These are phyloP conservation scores for Tympanuchus pallidicinctus DNA, from an alignment of 2,113 vertebrate genomes.

Conservation along the genomic window DNA sequence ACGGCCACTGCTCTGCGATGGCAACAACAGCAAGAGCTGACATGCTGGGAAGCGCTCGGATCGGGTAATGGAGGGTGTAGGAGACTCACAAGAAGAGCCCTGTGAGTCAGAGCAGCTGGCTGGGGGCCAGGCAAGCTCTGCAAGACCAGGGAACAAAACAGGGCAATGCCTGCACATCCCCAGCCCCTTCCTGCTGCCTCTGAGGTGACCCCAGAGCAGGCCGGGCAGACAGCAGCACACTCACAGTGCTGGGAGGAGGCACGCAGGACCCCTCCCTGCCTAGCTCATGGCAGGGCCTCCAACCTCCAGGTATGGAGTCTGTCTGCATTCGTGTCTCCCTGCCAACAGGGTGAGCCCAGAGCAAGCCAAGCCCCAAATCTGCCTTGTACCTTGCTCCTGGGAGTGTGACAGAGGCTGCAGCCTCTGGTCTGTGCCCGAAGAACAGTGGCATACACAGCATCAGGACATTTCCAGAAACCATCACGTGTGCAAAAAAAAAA, in stretches of 20 bases:
- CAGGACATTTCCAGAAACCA: not conserved
- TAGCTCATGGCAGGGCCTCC: not conserved
- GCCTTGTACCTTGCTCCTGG: not conserved
- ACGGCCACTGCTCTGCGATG: not conserved
- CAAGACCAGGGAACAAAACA: constrained; percentile 52
- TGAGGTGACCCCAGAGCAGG: not conserved
- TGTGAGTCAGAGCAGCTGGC: constrained; percentile 51
- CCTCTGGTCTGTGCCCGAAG: not conserved
- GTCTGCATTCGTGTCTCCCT: not conserved
- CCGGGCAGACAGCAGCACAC: accelerated
- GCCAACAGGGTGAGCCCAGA: not conserved
- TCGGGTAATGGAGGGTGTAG: constrained; percentile 64
- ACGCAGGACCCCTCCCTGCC: not conserved
- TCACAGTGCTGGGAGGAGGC: not conserved
- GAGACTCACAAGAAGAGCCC: constrained; percentile 26
- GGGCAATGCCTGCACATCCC: constrained; percentile 4
- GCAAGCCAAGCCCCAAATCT: not conserved
- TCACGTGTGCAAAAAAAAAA: not conserved
- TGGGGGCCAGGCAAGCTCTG: constrained; percentile 37
- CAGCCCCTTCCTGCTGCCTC: constrained; percentile 28
- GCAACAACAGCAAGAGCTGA: not conserved
- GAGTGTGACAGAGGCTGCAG: not conserved
- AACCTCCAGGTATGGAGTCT: not conserved
- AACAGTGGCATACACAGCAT: not conserved
- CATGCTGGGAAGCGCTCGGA: not conserved